phyloP scores from a whole-genome alignment of 2,797 vertebrate species.

The Chloroceryle amazona region DNA sequence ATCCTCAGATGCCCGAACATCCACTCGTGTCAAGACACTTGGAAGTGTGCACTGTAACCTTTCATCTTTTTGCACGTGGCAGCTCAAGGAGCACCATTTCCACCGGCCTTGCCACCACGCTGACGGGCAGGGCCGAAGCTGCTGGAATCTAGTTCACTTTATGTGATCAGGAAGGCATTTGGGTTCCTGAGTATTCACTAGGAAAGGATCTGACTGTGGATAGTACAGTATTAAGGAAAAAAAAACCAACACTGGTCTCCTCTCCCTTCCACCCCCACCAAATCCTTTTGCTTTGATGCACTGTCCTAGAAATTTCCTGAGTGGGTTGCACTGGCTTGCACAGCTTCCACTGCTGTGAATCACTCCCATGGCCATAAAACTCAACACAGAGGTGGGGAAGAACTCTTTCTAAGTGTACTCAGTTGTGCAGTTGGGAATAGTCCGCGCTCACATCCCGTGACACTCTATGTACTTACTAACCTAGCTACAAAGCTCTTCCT shows the following conservation, averaged over 20 bases:
- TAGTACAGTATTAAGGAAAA: not conserved
- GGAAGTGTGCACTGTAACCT: not conserved
- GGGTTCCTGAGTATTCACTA: not conserved
- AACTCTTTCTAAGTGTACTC: not conserved
- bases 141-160: not conserved
- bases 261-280: not conserved
- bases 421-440: not conserved
- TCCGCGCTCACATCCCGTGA: not conserved
- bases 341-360: conserved; percentile 15
- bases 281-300: conserved; percentile 26
- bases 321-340: conserved; percentile 29
- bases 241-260: not conserved
- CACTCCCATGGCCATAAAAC: not conserved
- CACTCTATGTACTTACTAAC: not conserved
- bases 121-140: not conserved
- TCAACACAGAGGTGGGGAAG: not conserved
- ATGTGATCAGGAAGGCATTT: not conserved
- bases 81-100: not conserved
- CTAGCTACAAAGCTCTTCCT: not conserved
- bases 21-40: not conserved
- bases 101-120: not conserved
- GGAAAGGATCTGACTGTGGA: not conserved
- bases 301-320: conserved; percentile 10
- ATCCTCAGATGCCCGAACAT: not conserved
- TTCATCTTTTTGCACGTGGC: not conserved